These are phyloP conservation scores for Epinephelus awoara DNA, from an alignment of 2,797 vertebrate genomes.

Conservation along the genomic window DNA sequence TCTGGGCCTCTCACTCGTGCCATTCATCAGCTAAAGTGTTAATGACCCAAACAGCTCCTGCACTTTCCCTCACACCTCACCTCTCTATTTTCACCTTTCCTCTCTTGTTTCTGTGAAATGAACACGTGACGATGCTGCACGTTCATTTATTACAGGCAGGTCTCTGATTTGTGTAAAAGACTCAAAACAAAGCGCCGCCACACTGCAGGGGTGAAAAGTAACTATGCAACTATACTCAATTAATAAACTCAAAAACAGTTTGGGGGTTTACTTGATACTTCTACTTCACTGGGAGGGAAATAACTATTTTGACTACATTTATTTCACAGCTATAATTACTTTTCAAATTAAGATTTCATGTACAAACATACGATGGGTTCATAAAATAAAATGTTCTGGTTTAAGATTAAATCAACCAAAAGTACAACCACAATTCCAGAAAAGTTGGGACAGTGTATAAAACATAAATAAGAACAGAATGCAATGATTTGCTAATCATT, in stretches of 20 bases:
- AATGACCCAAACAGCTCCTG: conserved; percentile 70
- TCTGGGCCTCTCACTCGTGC: conserved; percentile 56
- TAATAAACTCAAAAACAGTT: not conserved
- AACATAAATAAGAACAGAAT: too few relatives aligned
- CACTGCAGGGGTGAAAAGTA: not conserved
- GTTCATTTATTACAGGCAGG: not conserved
- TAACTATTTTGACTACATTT: not conserved
- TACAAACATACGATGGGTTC: not conserved
- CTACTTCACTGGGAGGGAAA: not conserved
- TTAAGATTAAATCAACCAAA: too few relatives aligned
- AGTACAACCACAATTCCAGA: too few relatives aligned
- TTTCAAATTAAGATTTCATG: not conserved
- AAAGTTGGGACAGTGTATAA: too few relatives aligned
- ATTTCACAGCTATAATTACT: not conserved
- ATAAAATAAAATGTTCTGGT: not conserved
- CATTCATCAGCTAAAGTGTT: conserved; percentile 67
- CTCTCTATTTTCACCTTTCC: conserved; percentile 16
- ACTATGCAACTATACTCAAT: not conserved
- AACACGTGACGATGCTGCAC: not conserved
- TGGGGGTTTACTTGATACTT: not conserved
- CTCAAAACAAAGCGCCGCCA: not conserved
- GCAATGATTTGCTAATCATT: too few relatives aligned
- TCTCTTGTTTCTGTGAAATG: not conserved
- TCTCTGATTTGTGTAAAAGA: not conserved
- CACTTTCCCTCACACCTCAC: conserved; percentile 43